Conservation (phyloP, 2,888 invertebrate genomes). For the Caenorhabditis sp. region DNA sequence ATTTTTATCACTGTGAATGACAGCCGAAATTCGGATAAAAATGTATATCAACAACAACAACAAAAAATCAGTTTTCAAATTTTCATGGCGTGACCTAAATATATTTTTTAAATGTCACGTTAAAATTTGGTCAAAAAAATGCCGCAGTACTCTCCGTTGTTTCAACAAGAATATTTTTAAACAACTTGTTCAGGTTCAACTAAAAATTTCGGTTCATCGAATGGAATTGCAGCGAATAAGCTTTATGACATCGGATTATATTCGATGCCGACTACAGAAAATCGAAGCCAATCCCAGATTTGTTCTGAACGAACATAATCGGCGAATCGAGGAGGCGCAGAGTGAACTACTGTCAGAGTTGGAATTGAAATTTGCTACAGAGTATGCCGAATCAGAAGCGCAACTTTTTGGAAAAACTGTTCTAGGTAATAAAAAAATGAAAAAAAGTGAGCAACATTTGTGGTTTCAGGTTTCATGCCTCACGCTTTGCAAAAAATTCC, state of each 20-base stretch:
- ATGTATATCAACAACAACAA: too few relatives aligned
- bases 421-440: constrained; percentile 11
- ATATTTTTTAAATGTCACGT: too few relatives aligned
- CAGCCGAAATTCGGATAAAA: too few relatives aligned
- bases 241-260: constrained; percentile 59
- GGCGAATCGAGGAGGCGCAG: constrained; percentile 18
- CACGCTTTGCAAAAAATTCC: constrained; percentile 45
- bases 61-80: too few relatives aligned
- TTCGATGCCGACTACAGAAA: constrained; percentile 51
- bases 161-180: too few relatives aligned
- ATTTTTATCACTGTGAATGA: too few relatives aligned
- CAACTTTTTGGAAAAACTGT: constrained; percentile 36
- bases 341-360: constrained; percentile 38
- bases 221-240: constrained; percentile 58
- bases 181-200: constrained; percentile 17
- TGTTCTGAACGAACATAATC: constrained; percentile 43
- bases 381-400: constrained; percentile 37
- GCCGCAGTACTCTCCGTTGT: too few relatives aligned
- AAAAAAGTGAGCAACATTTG: too few relatives aligned
- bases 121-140: too few relatives aligned
- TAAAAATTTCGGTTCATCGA: constrained; percentile 50
- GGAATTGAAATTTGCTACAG: constrained; percentile 49
- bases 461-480: constrained; percentile 51
- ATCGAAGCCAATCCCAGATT: constrained; percentile 56
- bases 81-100: too few relatives aligned